Evolutionary conservation across 2,888 invertebrate genomes (phyloP).

Genomic region (Anorthoa munda): DNA sequence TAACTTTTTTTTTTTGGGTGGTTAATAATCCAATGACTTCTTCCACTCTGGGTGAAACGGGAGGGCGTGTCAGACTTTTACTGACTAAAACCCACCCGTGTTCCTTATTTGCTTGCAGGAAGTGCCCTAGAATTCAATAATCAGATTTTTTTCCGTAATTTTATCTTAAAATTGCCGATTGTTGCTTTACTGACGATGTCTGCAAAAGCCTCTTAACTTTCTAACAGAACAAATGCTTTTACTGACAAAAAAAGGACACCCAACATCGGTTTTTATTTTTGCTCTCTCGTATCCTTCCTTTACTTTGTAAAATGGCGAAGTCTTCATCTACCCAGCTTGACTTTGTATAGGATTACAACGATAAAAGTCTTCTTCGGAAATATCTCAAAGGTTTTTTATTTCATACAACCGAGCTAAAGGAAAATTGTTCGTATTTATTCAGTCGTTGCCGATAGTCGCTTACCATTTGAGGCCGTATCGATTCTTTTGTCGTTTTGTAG

Average conservation of each 20-base stretch:
- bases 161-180: constrained; percentile 1
- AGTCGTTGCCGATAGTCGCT: constrained; percentile 35
- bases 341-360: constrained; percentile 76
- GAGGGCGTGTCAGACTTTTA: no score
- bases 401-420: constrained; percentile 39
- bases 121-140: not conserved
- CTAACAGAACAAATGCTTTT: constrained; percentile 43
- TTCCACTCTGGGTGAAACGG: no score
- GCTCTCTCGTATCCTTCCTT: constrained; percentile 67
- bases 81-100: no score
- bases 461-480: constrained; percentile 41
- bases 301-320: constrained; percentile 71
- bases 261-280: constrained; percentile 51
- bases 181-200: constrained; percentile 10
- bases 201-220: constrained; percentile 30
- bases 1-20: no score
- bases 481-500: constrained; percentile 34
- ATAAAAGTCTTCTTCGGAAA: constrained; percentile 73
- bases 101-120: no score
- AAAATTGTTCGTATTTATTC: constrained; percentile 51
- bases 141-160: not conserved
- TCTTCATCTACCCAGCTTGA: constrained; percentile 66
- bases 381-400: constrained; percentile 67
- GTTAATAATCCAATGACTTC: no score
- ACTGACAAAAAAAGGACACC: constrained; percentile 48